Base-by-base conservation (phyloP, 2,113 vertebrate genomes). In the Caretta caretta region DNA sequence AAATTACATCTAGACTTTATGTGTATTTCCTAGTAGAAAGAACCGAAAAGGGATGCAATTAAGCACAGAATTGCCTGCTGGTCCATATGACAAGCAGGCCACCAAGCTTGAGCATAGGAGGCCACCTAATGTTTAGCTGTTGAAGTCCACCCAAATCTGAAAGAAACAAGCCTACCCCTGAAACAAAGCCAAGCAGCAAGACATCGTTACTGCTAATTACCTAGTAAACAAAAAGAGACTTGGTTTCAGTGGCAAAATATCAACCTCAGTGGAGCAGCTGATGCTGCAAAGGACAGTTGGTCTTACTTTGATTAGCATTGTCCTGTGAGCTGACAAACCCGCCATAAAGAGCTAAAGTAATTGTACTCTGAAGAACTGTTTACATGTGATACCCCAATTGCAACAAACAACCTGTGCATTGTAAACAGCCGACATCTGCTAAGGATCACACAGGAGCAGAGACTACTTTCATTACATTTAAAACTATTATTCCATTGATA, bases 41-140 rank as follows among this genome's bases (percentile, higher is more conserved):
- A 96, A 97, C 91, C 95, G 97, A 97, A 92, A 50, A 27, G 92
- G 92, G 93, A 96, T 97, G 95, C 96, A 97, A 98, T 98, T 99
- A 98, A 98, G 97, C 93, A 92, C 89, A 90, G 94, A 97, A 98
- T 97, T 98, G 98, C 96, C 90, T 97, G 94, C 97, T 97, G 97
- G 96, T 94, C 95, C 93, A 93, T 97, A 92, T 90, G 92, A 98
- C 90, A 97, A 97, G 91, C 90, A 91, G 97, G 95, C 94, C 98
- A 98, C 86, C 91, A 96, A 87, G 92, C 59, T 84, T 94, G 95
- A 94, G 92, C 14, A 2, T 76, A 27, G 3, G n/a, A 62, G 38
- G 24, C 53, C 38, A 97, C 95, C 78, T 89, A 97, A 92, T 96
- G 95, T 98, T 97, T 98, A 84, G 89, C 59, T 93, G 69, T 93